Percentiles rank a stretch among this genome's conserved stretches.
phyloP scores from a whole-genome alignment of 2,888 invertebrate species.

The Hermaeophaga mercurialis region DNA sequence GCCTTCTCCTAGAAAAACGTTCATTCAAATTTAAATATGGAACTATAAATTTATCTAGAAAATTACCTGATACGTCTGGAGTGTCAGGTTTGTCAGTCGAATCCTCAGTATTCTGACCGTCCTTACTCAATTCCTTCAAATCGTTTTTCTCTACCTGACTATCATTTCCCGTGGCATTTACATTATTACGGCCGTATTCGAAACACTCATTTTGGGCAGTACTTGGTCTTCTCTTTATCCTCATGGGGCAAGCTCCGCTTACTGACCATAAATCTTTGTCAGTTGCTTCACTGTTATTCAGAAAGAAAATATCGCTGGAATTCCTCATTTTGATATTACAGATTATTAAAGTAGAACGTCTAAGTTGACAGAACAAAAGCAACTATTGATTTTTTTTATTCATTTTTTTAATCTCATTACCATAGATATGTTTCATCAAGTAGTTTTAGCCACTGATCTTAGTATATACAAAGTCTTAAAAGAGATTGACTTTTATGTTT shows the following conservation, averaged over 20 bases:
- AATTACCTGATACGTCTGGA: too few species aligned
- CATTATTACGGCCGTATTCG: background rate
- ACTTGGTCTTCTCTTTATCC: background rate
- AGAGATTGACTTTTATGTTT: too few species aligned
- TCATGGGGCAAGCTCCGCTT: background rate
- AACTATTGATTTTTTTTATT: too few species aligned
- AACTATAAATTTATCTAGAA: too few species aligned
- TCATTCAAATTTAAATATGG: too few species aligned
- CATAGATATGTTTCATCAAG: too few species aligned
- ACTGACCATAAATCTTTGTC: conserved; percentile 4
- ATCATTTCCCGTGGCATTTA: background rate
- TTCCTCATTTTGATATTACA: conserved; percentile 1
- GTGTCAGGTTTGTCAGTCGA: too few species aligned
- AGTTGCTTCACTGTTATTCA: background rate
- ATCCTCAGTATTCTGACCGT: too few species aligned
- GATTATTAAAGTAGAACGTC: background rate
- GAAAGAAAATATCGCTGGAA: conserved; percentile 11
- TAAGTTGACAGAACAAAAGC: background rate
- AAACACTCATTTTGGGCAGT: conserved; percentile 10
- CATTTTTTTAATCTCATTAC: too few species aligned
- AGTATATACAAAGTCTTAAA: too few species aligned
- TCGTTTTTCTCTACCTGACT: background rate
- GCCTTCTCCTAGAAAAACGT: too few species aligned
- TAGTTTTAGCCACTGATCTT: too few species aligned
- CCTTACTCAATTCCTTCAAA: background rate